Evolutionary conservation across 2,113 vertebrate species (phyloP).

Genomic region (Poecile atricapillus): DNA sequence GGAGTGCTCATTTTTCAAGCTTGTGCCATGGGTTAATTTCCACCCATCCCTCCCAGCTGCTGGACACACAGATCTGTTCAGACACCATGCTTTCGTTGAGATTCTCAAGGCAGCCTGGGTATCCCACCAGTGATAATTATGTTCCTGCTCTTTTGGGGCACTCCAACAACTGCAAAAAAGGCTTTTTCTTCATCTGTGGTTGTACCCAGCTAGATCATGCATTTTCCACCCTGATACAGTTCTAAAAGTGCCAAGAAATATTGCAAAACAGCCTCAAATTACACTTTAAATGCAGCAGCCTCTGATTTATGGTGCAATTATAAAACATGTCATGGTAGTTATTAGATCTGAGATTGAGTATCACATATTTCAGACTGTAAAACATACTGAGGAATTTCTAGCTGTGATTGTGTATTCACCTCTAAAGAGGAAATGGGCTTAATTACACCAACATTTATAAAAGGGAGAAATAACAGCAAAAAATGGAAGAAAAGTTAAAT

Average conservation of each 20-base stretch:
- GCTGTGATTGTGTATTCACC: conserved; percentile 14
- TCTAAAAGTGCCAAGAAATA: neutral
- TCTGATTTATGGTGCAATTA: conserved; percentile 41
- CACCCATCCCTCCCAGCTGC: fast-evolving
- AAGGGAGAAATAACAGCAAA: neutral
- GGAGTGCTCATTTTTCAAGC: neutral
- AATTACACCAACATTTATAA: conserved; percentile 38
- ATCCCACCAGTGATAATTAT: neutral
- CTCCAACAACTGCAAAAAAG: neutral
- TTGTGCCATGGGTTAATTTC: neutral
- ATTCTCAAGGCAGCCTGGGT: neutral
- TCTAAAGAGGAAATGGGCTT: conserved; percentile 19
- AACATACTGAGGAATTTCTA: neutral
- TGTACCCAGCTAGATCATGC: neutral
- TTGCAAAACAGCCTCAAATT: neutral
- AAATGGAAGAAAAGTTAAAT: conserved; percentile 6
- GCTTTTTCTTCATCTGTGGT: neutral
- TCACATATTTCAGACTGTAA: neutral
- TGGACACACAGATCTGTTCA: neutral
- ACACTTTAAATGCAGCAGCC: neutral
- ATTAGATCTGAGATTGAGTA: conserved; percentile 4
- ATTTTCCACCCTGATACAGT: neutral
- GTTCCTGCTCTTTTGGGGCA: neutral
- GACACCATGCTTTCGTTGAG: neutral
- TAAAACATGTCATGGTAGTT: conserved; percentile 7